Evolutionary conservation across 2,113 vertebrate species (phyloP).

Genomic region (Poeciliopsis prolifica): DNA sequence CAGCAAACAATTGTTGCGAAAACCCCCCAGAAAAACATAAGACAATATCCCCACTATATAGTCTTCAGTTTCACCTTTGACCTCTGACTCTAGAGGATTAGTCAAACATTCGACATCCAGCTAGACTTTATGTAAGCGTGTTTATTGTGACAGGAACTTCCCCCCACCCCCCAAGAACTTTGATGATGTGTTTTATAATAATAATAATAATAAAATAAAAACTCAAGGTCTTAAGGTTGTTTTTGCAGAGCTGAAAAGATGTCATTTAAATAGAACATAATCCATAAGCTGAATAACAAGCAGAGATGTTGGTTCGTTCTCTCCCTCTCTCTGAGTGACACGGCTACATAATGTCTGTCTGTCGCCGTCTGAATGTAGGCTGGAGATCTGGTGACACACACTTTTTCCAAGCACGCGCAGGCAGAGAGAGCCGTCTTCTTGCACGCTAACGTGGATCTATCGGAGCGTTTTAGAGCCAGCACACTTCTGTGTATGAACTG

Average conservation of each 20-base stretch:
- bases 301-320: constrained; percentile 55
- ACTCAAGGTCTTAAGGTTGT: constrained; percentile 68
- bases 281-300: constrained; percentile 75
- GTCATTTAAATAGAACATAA: constrained; percentile 76
- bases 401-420: constrained; percentile 8
- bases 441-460: constrained; percentile 66
- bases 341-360: constrained; percentile 69
- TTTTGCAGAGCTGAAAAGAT: constrained; percentile 67
- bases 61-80: constrained; percentile 34
- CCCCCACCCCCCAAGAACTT: constrained; percentile 17
- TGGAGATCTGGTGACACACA: constrained; percentile 59
- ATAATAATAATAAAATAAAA: constrained; percentile 20
- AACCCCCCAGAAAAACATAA: constrained; percentile 4
- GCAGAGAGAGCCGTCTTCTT: constrained; percentile 50
- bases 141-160: constrained; percentile 42
- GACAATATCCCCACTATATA: constrained; percentile 37
- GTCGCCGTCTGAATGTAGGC: constrained; percentile 64
- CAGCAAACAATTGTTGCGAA: constrained; percentile 51
- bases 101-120: constrained; percentile 35
- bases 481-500: constrained; percentile 62
- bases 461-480: constrained; percentile 60
- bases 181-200: constrained; percentile 63
- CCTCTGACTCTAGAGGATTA: constrained; percentile 40
- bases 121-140: constrained; percentile 32
- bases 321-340: constrained; percentile 53